Evolutionary conservation across 1,140 invertebrate species (phyloP), one percentile per base, ranked within the genome.

Genomic region (Drosophila oshimai): DNA sequence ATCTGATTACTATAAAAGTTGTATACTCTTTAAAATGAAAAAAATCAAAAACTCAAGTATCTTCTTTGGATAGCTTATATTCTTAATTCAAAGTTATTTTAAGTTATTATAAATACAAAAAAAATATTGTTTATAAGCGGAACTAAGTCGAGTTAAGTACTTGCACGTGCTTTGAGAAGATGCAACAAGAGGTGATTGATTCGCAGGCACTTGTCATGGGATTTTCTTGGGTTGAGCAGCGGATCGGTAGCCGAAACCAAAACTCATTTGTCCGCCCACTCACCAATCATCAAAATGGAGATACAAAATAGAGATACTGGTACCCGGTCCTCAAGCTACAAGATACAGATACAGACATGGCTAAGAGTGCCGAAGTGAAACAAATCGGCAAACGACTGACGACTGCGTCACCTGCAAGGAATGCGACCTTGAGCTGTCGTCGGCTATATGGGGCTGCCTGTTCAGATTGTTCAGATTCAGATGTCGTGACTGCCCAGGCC

Each of bases 381-480:
- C 39, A 69, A 83, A 83, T 80, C 69, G 69, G 49, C 74, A 50
- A 76, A 42, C 61, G 69, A 65, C 47, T 68, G 50, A 74, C 45
- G 76, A 76, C 78, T 84, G 61, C 69, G 78, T 83, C 78, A 83
- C 42, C 36, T 50, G 15, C 47, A 74, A 83, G 74, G 79, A 83
- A 83, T 83, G 78, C 78, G 78, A 84, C 78, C 78, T 83, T 83
- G 78, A 77, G 77, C 79, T 83, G 78, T 81, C 73, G 77, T 54
- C 76, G 76, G 44, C 44, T 49, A 37, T 31, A 61, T 34, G 54
- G 41, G 34, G 33, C 44, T 33, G 50, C 44, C 71, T 65, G 74
- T 71, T 80, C 62, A n/a, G n/a, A n/a, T n/a, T n/a, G n/a, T n/a
- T n/a, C n/a, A n/a, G n/a, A n/a, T n/a, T n/a, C n/a, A 79, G 71